Evolutionary conservation across 2,797 vertebrate species (phyloP).

Genomic region (Simalia tracyae): DNA sequence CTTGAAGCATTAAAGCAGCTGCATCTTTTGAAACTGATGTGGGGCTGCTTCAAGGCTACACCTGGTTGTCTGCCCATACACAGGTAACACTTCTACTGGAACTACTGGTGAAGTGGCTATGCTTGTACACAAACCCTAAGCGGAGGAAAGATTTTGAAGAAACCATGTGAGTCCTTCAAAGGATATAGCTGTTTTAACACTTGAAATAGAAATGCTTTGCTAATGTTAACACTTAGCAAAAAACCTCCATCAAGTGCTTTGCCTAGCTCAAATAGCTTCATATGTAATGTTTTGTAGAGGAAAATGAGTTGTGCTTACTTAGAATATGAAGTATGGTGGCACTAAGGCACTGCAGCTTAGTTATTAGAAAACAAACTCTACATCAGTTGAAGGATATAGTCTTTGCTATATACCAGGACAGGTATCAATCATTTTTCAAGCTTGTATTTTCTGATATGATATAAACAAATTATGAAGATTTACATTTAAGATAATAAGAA

Average conservation of each 20-base stretch:
- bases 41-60: neutral
- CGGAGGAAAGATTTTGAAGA: neutral
- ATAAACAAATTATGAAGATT: constrained; percentile 26
- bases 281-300: neutral
- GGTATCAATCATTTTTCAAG: constrained; percentile 44
- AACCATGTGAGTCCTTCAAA: neutral
- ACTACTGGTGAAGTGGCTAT: neutral
- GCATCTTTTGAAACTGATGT: neutral
- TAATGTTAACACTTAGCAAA: neutral
- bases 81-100: neutral
- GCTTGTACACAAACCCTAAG: neutral
- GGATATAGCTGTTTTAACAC: neutral
- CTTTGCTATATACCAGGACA: constrained; percentile 19
- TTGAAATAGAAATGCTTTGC: neutral
- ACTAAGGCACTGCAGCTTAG: neutral
- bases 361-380: neutral
- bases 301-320: neutral
- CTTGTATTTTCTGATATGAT: constrained; percentile 46
- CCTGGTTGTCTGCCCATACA: neutral
- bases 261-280: neutral
- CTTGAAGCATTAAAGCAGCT: neutral
- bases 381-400: neutral
- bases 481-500: constrained; percentile 22
- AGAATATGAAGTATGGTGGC: neutral
- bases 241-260: neutral